phyloP scores from a whole-genome alignment of 2,113 vertebrate species.

The Labeo catla region DNA sequence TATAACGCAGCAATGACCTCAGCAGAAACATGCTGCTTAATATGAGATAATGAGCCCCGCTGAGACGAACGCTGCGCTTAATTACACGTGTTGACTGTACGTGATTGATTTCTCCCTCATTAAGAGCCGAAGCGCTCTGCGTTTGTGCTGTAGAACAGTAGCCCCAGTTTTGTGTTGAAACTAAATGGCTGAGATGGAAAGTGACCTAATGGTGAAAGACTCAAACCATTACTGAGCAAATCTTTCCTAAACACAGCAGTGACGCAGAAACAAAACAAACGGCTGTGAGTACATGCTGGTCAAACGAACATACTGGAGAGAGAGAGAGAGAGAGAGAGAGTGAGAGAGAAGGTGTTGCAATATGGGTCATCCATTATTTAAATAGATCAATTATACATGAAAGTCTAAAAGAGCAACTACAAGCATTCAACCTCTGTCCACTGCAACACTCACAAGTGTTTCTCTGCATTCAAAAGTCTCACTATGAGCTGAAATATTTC shows the following conservation, averaged over 20 bases:
- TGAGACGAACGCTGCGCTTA: constrained; percentile 38
- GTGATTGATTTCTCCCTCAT: constrained; percentile 50
- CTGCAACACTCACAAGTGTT: not conserved
- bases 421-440: constrained; percentile 11
- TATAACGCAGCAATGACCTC: not conserved
- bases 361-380: constrained; percentile 73
- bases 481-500: not conserved
- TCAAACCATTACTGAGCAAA: constrained; percentile 2
- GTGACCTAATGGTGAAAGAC: not conserved
- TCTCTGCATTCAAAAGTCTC: not conserved
- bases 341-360: not conserved
- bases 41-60: constrained; percentile 55
- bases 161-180: not conserved
- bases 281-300: not conserved
- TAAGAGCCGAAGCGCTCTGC: constrained; percentile 6
- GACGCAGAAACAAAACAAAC: not conserved
- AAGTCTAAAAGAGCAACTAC: constrained; percentile 56
- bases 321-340: too few species aligned
- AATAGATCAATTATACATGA: constrained; percentile 77
- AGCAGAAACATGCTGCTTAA: constrained; percentile 27
- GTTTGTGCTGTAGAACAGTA: not conserved
- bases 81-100: constrained; percentile 47
- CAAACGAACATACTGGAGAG: not conserved
- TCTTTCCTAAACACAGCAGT: not conserved
- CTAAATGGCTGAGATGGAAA: not conserved